Conservation (phyloP, 2,113 vertebrate genomes). For the Hippocampus comes region DNA sequence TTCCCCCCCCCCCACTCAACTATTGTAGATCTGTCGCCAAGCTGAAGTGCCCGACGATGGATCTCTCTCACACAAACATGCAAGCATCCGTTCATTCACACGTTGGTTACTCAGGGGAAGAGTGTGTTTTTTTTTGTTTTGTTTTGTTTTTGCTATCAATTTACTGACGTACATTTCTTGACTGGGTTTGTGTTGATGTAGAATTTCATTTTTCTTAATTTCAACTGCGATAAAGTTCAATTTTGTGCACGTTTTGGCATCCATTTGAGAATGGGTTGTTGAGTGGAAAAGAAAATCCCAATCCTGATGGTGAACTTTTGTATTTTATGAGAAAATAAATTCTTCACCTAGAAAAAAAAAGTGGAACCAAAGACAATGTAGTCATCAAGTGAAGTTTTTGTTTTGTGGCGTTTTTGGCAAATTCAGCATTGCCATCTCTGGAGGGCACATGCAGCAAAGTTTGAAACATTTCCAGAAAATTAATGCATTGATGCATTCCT, state of each 20-base stretch:
- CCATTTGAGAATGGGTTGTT: neutral
- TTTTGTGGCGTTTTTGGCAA: too few relatives aligned
- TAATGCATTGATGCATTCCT: too few relatives aligned
- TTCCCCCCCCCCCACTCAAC: neutral
- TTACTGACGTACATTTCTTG: neutral
- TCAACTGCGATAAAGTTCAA: neutral
- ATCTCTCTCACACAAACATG: neutral
- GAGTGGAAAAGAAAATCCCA: neutral
- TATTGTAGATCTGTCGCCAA: slow-evolving; percentile 38
- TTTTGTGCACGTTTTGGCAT: neutral
- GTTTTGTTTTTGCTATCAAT: neutral
- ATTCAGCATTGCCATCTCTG: too few relatives aligned
- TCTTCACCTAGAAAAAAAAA: neutral
- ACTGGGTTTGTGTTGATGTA: neutral
- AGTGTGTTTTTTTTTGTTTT: neutral
- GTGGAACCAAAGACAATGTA: too few relatives aligned
- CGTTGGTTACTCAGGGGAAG: neutral
- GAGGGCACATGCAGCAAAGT: too few relatives aligned
- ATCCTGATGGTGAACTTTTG: neutral
- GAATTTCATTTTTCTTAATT: neutral
- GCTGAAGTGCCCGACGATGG: slow-evolving; percentile 8
- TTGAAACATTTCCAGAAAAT: too few relatives aligned
- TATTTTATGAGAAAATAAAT: neutral
- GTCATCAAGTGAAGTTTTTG: too few relatives aligned
- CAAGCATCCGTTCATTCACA: slow-evolving; percentile 4